Conservation (phyloP, 2,113 vertebrate genomes). For the Python bivittatus region DNA sequence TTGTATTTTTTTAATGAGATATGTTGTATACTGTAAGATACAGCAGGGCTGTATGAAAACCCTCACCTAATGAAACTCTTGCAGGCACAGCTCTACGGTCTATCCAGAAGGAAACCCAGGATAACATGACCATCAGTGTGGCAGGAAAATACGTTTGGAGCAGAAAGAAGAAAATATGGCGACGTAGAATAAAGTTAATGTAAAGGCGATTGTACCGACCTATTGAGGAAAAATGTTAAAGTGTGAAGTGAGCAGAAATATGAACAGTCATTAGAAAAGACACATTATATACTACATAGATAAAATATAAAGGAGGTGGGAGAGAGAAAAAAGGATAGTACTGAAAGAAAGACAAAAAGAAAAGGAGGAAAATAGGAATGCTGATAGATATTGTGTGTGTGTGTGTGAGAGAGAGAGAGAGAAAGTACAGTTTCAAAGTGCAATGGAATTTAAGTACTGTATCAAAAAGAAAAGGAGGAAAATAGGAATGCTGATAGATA, state of each 20-base stretch:
- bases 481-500: no score
- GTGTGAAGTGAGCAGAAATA: neutral
- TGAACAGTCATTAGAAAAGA: neutral
- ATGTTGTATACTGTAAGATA: neutral
- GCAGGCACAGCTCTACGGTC: constrained; percentile 90
- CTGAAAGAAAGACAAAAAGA: neutral
- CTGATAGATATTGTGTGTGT: no score
- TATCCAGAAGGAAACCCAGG: constrained; percentile 97
- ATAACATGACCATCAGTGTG: constrained; percentile 93
- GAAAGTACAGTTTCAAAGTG: neutral
- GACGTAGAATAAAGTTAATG: constrained; percentile 89
- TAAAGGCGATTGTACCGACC: constrained; percentile 95
- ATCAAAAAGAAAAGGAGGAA: no score
- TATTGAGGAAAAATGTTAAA: constrained; percentile 58
- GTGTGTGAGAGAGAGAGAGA: neutral
- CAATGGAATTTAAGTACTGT: neutral
- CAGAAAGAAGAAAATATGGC: constrained; percentile 95
- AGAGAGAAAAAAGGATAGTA: neutral
- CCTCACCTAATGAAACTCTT: constrained; percentile 90
- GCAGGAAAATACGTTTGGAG: constrained; percentile 94
- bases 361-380: neutral
- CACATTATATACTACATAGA: neutral
- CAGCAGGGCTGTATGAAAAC: neutral
- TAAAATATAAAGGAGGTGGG: neutral
- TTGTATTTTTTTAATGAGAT: neutral